Base-by-base conservation (phyloP, 2,797 vertebrate species). In the Falco cherrug region DNA sequence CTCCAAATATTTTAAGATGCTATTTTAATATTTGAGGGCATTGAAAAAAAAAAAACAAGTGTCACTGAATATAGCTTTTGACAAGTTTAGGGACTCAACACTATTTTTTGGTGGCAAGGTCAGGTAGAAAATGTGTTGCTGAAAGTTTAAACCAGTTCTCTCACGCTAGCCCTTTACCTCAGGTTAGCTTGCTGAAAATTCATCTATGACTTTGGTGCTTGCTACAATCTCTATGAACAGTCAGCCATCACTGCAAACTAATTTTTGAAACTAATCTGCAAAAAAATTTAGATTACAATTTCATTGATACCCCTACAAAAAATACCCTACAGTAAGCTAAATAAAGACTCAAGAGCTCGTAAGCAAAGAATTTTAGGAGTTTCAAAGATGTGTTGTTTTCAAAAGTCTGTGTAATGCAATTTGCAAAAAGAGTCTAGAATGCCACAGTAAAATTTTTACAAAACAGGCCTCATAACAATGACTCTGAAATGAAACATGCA, bases 41-140 rank as follows among this genome's bases (percentile, higher is more conserved):
- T 26, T 63, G 26, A 53, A 86, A 92, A 88, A 90, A 95, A 90
- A 13, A 15, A 78, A 80, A 35, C 37, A 37, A 37, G 7, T 53
- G 28, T 59, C 59, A 95, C 63, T 89, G 81, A 81, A 59, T n/a
- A 64, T 26, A 84, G 56, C 50, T 88, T 95, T 87, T 57, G 41
- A 85, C 71, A 91, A 91, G 78, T 89, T 93, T 86, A 94, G 83
- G 78, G 83, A 96, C 76, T 85, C 51, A 51, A 86, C 92, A 26
- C 28, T 87, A 67, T 13, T 80, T 95, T 96, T 81, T 74, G 45
- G 4, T 45, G 16, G 28, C 13, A 37, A 29, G 88, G 63, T 86
- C 85, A 70, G 61, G 61, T 84, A 83, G 59, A 57, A 77, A 84
- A 65, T 60, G 51, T 74, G 50, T 53, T 86, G 35, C 65, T 85